Evolutionary conservation across 2,113 vertebrate species (phyloP), one percentile per base, ranked within the genome.

Genomic region (Cichladusa arquata): DNA sequence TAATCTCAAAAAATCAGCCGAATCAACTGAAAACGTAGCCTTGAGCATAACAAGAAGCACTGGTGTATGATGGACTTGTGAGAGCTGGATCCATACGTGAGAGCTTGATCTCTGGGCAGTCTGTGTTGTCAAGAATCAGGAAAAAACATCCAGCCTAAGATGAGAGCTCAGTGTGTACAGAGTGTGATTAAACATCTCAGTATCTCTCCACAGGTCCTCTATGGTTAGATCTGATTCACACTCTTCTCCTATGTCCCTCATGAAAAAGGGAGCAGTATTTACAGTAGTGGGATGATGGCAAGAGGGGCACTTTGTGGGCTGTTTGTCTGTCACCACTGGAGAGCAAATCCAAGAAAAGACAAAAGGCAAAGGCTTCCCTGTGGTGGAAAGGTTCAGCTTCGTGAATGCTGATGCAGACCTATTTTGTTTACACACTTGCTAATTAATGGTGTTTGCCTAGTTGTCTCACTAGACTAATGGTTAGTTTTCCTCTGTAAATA

Each of bases 401-500:
- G 60, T 60, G 36, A 67, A 74, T 89, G 70, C 64, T 83, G 70
- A 60, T 70, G 45, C 65, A 93, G 78, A 85, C 28, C 31, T 78
- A 14, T 92, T 94, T 83, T 83, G 60, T 81, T 94, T 93, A 78
- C 86, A 70, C 61, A 44, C 34, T 79, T 87, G 88, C 58, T 88
- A 86, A 96, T 95, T 73, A 89, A 80, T 77, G 45, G 34, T 54
- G 51, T 90, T 95, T 86, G 79, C 74, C 51, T 60, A 58, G 69
- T 77, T 84, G 70, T 70, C 61, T 95, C 45, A 26, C 64, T 34
- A 85, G 87, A 69, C 53, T 93, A 90, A 93, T 87, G 54, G 81
- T 77, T 86, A 67, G 26, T 89, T 95, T 90, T 94, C 57, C 53
- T 54, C 50, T 89, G 70, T 56, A 92, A 90, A 91, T 86, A 89